Conservation (phyloP, 2,888 invertebrate species). For the Abrostola triplasia region DNA sequence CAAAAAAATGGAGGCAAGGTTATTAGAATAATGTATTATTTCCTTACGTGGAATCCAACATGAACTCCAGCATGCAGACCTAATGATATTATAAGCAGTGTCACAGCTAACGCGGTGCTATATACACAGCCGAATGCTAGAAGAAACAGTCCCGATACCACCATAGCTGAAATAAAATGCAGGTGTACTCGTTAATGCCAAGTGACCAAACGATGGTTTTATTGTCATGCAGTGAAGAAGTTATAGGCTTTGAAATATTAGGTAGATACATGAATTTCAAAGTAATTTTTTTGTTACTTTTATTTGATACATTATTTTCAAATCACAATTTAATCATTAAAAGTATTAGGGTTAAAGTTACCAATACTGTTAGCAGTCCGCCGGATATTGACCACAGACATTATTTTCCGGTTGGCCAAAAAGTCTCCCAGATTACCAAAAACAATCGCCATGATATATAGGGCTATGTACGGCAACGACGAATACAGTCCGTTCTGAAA, state of each 20-base stretch:
- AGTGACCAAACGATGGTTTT: background rate
- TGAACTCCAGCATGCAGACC: slow-evolving; percentile 89
- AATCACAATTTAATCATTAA: too few species aligned
- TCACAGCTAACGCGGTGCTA: slow-evolving; percentile 79
- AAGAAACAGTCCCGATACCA: slow-evolving; percentile 71
- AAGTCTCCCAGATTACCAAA: slow-evolving; percentile 71
- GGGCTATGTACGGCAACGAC: slow-evolving; percentile 83
- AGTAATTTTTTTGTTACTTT: too few species aligned
- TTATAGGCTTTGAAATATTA: too few species aligned
- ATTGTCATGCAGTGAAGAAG: too few species aligned
- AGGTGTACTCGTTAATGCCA: slow-evolving; percentile 59
- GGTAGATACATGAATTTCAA: too few species aligned
- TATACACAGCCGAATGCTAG: slow-evolving; percentile 82
- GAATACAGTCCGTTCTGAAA: slow-evolving; percentile 84
- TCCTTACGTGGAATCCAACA: slow-evolving; percentile 89
- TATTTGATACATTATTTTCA: too few species aligned
- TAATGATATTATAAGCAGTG: slow-evolving; percentile 87
- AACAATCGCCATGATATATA: slow-evolving; percentile 81
- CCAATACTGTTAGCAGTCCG: slow-evolving; percentile 83
- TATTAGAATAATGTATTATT: background rate
- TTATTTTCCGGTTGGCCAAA: slow-evolving; percentile 62
- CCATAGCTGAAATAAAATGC: slow-evolving; percentile 67
- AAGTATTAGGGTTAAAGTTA: too few species aligned
- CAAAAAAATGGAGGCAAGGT: background rate
- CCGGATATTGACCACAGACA: slow-evolving; percentile 70